These are phyloP conservation scores for Aplidium turbinatum DNA, from an alignment of 23 tunicate species.

Conservation along the genomic window DNA sequence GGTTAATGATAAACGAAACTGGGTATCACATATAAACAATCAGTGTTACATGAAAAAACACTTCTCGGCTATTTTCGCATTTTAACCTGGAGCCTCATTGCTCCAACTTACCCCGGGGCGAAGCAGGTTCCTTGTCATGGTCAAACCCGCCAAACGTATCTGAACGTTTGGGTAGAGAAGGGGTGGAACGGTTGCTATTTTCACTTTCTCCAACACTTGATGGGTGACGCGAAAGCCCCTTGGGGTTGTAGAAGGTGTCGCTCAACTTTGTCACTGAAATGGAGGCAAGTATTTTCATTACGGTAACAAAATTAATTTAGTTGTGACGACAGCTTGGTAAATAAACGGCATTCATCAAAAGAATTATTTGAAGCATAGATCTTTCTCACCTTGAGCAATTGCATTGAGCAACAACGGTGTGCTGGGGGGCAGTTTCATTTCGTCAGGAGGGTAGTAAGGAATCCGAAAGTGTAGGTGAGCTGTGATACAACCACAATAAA, in stretches of 20 bases:
- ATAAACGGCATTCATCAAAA: no score
- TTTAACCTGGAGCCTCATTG: no score
- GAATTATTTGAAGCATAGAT: not conserved
- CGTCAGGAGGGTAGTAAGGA: constrained; percentile 26
- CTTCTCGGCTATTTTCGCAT: no score
- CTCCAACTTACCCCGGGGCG: constrained; percentile 52
- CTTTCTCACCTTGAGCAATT: constrained; percentile 73
- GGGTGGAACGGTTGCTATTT: constrained; percentile 30
- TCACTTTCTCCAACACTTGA: constrained; percentile 74
- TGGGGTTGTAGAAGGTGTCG: constrained; percentile 58
- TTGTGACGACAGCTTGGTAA: no score
- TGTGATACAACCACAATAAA: constrained; percentile 32
- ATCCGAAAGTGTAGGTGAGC: constrained; percentile 45
- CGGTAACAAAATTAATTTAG: no score
- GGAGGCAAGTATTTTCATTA: no score
- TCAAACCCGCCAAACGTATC: constrained; percentile 93
- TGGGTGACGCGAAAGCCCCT: constrained; percentile 57
- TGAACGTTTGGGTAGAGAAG: constrained; percentile 67
- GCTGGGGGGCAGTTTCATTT: constrained; percentile 39
- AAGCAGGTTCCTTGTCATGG: constrained; percentile 79
- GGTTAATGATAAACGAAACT: no score
- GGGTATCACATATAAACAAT: no score
- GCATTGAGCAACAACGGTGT: constrained; percentile 72
- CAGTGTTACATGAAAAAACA: no score
- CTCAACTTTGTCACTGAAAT: constrained; percentile 57